Evolutionary conservation across 2,797 vertebrate species (phyloP).

Genomic region (Neopelma chrysocephalum): DNA sequence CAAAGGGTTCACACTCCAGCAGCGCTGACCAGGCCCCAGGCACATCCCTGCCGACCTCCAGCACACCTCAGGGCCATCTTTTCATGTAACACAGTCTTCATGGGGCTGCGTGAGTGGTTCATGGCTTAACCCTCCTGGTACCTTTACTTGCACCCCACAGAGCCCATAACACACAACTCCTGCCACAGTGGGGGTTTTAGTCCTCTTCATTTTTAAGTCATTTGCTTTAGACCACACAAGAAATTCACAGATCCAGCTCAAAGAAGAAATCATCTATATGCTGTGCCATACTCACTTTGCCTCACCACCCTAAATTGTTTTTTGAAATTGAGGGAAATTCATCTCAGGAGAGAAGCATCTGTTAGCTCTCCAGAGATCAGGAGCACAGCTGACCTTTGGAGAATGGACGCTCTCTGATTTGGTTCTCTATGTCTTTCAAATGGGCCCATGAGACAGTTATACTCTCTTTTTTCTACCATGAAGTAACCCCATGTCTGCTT

Average conservation of each 20-base stretch:
- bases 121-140: not conserved
- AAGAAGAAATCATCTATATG: not conserved
- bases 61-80: not conserved
- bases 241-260: not conserved
- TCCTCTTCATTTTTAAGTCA: not conserved
- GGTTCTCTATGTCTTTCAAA: not conserved
- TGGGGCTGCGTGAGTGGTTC: not conserved
- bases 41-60: not conserved
- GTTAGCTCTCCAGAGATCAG: not conserved
- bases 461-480: not conserved
- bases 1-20: not conserved
- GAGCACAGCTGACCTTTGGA: not conserved
- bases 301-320: not conserved
- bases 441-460: not conserved
- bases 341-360: not conserved
- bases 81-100: not conserved
- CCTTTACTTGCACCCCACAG: not conserved
- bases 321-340: not conserved
- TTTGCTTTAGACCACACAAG: not conserved
- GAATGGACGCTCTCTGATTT: not conserved
- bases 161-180: not conserved
- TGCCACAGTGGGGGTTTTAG: not conserved
- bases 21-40: not conserved
- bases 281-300: not conserved
- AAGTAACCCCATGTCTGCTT: not conserved